Evolutionary conservation across 2,888 invertebrate genomes (phyloP).

Genomic region (Drosophila limbata): DNA sequence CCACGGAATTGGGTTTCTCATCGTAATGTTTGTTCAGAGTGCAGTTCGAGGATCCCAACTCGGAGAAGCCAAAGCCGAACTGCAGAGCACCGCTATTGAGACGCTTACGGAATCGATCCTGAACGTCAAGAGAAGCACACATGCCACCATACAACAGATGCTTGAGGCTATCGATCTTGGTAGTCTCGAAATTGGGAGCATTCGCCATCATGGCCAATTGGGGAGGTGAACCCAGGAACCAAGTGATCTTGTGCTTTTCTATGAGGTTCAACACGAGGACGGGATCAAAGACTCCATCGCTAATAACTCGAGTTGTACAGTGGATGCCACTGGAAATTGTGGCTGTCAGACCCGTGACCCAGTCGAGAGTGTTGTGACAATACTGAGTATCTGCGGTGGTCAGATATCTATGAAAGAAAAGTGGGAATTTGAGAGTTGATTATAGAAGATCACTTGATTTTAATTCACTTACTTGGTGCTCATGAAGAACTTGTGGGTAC

Average conservation of each 20-base stretch:
- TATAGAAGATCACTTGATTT: neutral
- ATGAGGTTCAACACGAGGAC: slow-evolving; percentile 62
- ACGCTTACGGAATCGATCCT: slow-evolving; percentile 40
- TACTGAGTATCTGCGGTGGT: slow-evolving; percentile 61
- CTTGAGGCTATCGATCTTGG: slow-evolving; percentile 47
- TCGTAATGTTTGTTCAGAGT: slow-evolving; percentile 33
- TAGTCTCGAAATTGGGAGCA: slow-evolving; percentile 43
- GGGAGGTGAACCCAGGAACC: slow-evolving; percentile 65
- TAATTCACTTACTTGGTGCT: slow-evolving; percentile 27
- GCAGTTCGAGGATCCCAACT: slow-evolving; percentile 42
- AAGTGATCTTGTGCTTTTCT: slow-evolving; percentile 68
- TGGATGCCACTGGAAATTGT: slow-evolving; percentile 61
- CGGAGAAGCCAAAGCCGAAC: slow-evolving; percentile 59
- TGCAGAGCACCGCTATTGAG: slow-evolving; percentile 43
- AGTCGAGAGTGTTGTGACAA: slow-evolving; percentile 72
- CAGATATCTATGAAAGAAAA: slow-evolving; percentile 19
- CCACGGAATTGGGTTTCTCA: slow-evolving; percentile 60
- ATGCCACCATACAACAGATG: slow-evolving; percentile 61
- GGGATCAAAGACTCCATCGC: slow-evolving; percentile 65
- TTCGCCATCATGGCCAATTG: slow-evolving; percentile 65
- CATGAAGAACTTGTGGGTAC: slow-evolving; percentile 39
- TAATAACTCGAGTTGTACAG: slow-evolving; percentile 71
- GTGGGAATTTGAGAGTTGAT: slow-evolving; percentile 32
- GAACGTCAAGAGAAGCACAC: slow-evolving; percentile 37
- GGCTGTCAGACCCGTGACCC: slow-evolving; percentile 67